A percentile compares a stretch with the other conserved stretches of the same genome.
Evolutionary conservation across 2,888 invertebrate species (phyloP).

Genomic region (Dromius quadrimaculatus): DNA sequence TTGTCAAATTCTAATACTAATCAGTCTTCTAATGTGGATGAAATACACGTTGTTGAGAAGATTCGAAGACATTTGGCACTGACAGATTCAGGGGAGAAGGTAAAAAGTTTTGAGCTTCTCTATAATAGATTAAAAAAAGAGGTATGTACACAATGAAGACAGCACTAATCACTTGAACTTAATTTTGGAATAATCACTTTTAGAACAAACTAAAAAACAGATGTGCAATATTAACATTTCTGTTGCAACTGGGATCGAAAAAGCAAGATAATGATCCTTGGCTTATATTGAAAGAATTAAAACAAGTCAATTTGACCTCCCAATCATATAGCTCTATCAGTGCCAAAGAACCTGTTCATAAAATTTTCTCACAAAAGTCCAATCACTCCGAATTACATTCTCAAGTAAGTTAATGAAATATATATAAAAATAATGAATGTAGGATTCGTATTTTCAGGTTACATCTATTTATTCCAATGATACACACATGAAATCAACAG

Average conservation of each 20-base stretch:
- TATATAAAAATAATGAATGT: background rate
- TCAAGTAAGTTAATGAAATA: conserved; percentile 51
- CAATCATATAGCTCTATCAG: conserved; percentile 56
- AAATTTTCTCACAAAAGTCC: conserved; percentile 54
- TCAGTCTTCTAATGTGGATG: conserved; percentile 58
- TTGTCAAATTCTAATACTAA: conserved; percentile 56
- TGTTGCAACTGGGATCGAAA: conserved; percentile 59
- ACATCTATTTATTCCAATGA: conserved; percentile 49
- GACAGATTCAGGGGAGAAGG: conserved; percentile 57
- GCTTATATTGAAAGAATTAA: conserved; percentile 58
- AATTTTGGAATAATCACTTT: conserved; percentile 44
- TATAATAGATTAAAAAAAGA: conserved; percentile 62
- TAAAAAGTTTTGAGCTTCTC: conserved; percentile 62
- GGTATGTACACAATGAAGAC: no score
- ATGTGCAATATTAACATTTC: conserved; percentile 60
- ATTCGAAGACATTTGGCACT: conserved; percentile 56
- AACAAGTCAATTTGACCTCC: conserved; percentile 54
- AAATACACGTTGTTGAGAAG: conserved; percentile 55
- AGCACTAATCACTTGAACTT: background rate
- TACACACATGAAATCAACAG: conserved; percentile 53
- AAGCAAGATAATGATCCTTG: conserved; percentile 52
- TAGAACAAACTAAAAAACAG: conserved; percentile 61
- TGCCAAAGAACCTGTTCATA: conserved; percentile 59
- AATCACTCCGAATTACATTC: conserved; percentile 51
- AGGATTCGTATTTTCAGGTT: conserved; percentile 15